Percentiles rank a stretch among this genome's conserved stretches.
Evolutionary conservation across 1,140 invertebrate genomes (phyloP).

Genomic region (Drosophila triauraria): DNA sequence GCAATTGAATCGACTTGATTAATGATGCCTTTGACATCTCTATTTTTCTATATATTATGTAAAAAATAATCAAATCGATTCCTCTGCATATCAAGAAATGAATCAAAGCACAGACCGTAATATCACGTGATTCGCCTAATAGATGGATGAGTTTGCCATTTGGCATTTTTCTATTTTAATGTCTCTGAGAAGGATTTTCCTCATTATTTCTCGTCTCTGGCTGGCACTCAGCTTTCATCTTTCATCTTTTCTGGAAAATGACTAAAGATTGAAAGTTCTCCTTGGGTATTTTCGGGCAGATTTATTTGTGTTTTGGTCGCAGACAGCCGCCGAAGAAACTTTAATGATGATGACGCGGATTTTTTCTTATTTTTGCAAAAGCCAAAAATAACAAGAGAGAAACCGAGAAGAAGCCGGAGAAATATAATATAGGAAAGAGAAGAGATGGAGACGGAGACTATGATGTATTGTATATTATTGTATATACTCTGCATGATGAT

Average conservation of each 20-base stretch:
- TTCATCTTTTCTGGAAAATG: slow-evolving; percentile 37
- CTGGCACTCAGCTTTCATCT: background rate
- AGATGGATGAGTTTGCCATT: slow-evolving; percentile 8
- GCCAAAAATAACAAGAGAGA: slow-evolving; percentile 64
- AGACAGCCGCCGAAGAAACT: slow-evolving; percentile 46
- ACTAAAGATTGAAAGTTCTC: slow-evolving; percentile 38
- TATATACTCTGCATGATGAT: slow-evolving; percentile 2
- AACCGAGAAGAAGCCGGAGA: slow-evolving; percentile 29
- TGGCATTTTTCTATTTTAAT: slow-evolving; percentile 19
- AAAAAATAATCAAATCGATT: background rate
- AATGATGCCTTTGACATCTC: slow-evolving; percentile 16
- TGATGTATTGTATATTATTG: slow-evolving; percentile 40
- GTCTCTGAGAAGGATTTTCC: slow-evolving; percentile 16
- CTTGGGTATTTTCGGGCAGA: slow-evolving; percentile 11
- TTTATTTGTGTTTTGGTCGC: slow-evolving; percentile 35
- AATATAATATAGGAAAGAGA: slow-evolving; percentile 11
- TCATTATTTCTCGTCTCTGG: slow-evolving; percentile 15
- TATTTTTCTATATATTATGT: slow-evolving; percentile 6
- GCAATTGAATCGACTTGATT: slow-evolving; percentile 10
- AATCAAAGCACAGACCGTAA: background rate
- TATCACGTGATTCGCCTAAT: slow-evolving; percentile 15
- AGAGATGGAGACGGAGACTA: slow-evolving; percentile 1
- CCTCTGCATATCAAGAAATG: background rate
- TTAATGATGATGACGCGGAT: slow-evolving; percentile 74
- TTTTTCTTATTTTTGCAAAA: slow-evolving; percentile 35